Evolutionary conservation across 1,140 invertebrate genomes (phyloP).

Genomic region (Littorina saxatilis): DNA sequence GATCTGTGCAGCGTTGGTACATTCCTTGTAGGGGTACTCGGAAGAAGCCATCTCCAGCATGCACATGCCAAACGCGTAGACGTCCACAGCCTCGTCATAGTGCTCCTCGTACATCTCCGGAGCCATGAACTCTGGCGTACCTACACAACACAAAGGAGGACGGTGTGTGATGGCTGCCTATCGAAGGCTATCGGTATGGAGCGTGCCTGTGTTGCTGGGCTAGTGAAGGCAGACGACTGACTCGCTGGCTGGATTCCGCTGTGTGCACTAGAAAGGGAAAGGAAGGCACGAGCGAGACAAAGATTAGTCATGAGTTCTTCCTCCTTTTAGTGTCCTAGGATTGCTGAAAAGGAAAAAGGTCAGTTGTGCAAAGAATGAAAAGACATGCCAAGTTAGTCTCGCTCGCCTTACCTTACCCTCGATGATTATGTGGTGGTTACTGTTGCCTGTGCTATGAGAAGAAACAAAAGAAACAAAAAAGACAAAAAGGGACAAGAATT

Average conservation of each 20-base stretch:
- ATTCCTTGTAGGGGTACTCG: conserved; percentile 99
- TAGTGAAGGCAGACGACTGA: too few relatives aligned
- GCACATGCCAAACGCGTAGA: conserved; percentile 99
- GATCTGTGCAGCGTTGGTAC: conserved; percentile 98
- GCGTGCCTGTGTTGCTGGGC: too few relatives aligned
- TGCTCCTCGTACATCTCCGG: conserved; percentile 99
- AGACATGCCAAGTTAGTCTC: background rate
- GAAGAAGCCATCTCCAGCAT: conserved; percentile 99
- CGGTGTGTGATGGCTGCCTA: conserved; percentile 23
- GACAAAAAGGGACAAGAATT: conserved; percentile 16
- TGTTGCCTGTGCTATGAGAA: background rate
- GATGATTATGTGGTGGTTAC: background rate
- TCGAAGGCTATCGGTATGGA: background rate
- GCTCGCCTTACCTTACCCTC: conserved; percentile 1
- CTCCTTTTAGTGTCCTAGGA: background rate
- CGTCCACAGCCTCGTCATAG: conserved; percentile 99
- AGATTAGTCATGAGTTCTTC: conserved; percentile 52
- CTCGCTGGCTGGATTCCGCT: background rate
- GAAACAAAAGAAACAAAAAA: conserved; percentile 31
- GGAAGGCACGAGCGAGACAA: conserved; percentile 50
- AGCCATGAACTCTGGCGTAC: conserved; percentile 99
- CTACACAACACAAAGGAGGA: conserved; percentile 75
- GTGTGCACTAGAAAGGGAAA: conserved; percentile 66
- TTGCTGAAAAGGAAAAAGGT: conserved; percentile 1
- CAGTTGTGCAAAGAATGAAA: background rate